Conservation (phyloP, 2,888 invertebrate genomes). For the Heteromurus nitidus region DNA sequence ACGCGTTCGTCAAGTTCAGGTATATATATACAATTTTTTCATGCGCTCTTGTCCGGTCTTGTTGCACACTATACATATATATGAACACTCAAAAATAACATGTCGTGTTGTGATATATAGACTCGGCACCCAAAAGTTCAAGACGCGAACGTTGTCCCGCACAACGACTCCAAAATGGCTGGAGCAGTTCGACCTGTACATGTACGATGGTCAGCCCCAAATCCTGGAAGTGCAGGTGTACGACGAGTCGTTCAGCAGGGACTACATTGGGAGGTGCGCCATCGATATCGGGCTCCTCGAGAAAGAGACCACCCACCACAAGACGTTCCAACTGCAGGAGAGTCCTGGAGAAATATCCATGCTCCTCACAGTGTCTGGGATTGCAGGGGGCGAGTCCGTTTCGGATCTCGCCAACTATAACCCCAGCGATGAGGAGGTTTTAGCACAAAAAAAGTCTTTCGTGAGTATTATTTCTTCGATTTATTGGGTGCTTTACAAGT, state of each 20-base stretch:
- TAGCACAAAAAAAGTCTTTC: slow-evolving; percentile 80
- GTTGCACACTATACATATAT: background rate
- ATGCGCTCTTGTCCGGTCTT: background rate
- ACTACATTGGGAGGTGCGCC: slow-evolving; percentile 79
- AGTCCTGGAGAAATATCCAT: slow-evolving; percentile 85
- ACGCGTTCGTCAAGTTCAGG: slow-evolving; percentile 98
- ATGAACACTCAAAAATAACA: too few species aligned
- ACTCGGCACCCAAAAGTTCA: slow-evolving; percentile 97
- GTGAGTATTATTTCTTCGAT: slow-evolving; percentile 81
- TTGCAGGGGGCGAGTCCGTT: slow-evolving; percentile 93
- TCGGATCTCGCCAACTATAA: slow-evolving; percentile 91
- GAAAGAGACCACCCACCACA: slow-evolving; percentile 92
- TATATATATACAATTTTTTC: slow-evolving; percentile 75
- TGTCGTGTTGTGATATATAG: slow-evolving; percentile 77
- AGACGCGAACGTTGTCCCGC: slow-evolving; percentile 87
- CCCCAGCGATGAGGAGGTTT: slow-evolving; percentile 84
- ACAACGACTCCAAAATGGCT: slow-evolving; percentile 94
- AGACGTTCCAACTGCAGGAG: slow-evolving; percentile 93
- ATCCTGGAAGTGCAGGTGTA: slow-evolving; percentile 78
- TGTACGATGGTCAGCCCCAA: slow-evolving; percentile 95
- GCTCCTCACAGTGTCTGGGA: slow-evolving; percentile 95
- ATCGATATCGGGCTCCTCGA: slow-evolving; percentile 90
- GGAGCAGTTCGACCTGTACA: slow-evolving; percentile 97
- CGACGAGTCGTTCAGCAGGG: slow-evolving; percentile 71
- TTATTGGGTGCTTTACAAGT: too few species aligned